Conservation (phyloP, 2,113 vertebrate species). For the Psettodes erumei region DNA sequence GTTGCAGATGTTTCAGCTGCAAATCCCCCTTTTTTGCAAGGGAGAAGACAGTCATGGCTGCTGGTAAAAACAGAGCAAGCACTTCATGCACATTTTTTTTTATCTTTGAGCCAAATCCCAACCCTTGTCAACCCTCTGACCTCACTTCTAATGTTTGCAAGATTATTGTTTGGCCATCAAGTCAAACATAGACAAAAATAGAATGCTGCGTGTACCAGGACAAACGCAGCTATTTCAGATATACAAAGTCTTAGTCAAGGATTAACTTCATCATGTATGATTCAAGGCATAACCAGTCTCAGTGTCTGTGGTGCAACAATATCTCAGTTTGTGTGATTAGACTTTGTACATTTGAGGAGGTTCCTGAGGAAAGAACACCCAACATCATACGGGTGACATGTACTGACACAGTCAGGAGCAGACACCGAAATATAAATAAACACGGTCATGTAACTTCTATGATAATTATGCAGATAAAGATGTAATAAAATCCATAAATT, state of each 20-base stretch:
- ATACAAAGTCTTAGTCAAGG: not conserved
- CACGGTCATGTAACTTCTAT: not conserved
- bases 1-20: not conserved
- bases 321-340: not conserved
- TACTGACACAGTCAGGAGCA: not conserved
- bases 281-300: not conserved
- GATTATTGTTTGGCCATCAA: not conserved
- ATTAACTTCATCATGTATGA: slow-evolving; percentile 13
- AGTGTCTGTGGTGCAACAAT: not conserved
- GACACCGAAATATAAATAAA: not conserved
- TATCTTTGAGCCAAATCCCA: not conserved
- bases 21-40: not conserved
- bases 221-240: not conserved
- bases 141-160: slow-evolving; percentile 11
- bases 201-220: not conserved
- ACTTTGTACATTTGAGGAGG: slow-evolving; percentile 20
- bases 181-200: slow-evolving; percentile 1
- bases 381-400: not conserved
- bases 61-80: not conserved
- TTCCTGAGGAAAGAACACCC: not conserved
- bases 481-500: not conserved
- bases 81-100: not conserved
- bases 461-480: not conserved
- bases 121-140: not conserved
- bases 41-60: not conserved